Evolutionary conservation across 2,888 invertebrate genomes (phyloP).

Genomic region (Desoria tigrina): DNA sequence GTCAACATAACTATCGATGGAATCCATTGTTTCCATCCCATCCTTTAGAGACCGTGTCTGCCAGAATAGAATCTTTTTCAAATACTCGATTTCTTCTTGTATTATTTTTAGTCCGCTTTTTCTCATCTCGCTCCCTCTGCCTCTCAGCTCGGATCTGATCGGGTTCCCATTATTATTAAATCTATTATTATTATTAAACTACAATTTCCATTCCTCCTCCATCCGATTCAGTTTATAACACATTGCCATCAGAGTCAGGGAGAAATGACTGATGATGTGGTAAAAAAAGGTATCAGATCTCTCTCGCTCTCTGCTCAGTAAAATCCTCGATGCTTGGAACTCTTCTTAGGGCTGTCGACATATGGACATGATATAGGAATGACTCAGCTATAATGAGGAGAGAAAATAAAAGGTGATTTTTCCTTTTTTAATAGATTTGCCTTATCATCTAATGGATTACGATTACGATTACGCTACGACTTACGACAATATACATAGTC

Average conservation of each 20-base stretch:
- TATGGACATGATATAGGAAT: slow-evolving; percentile 12
- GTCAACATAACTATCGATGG: slow-evolving; percentile 49
- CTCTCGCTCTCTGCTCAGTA: background rate
- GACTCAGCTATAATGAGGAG: slow-evolving; percentile 7
- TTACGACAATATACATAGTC: background rate
- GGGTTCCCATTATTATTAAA: background rate
- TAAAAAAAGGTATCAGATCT: slow-evolving; percentile 10
- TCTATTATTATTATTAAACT: background rate
- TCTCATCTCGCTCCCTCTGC: background rate
- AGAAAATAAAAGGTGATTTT: slow-evolving; percentile 14
- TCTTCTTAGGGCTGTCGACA: background rate
- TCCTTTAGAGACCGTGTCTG: slow-evolving; percentile 27
- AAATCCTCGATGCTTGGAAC: background rate
- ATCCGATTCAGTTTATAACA: slow-evolving; percentile 13
- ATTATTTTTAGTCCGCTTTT: slow-evolving; percentile 7
- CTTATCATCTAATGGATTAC: slow-evolving; percentile 24
- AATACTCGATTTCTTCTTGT: slow-evolving; percentile 22
- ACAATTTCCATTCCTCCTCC: background rate
- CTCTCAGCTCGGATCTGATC: background rate
- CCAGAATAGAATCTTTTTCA: too few species aligned
- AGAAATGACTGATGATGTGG: slow-evolving; percentile 18
- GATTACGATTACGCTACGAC: slow-evolving; percentile 1
- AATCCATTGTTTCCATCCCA: slow-evolving; percentile 47
- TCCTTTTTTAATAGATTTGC: slow-evolving; percentile 21
- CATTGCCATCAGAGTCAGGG: slow-evolving; percentile 10